A percentile compares a stretch with the other conserved stretches of the same genome.
phyloP scores from a whole-genome alignment of 35 echinoderm and acorn worm genomes.

The Lytechinus pictus region DNA sequence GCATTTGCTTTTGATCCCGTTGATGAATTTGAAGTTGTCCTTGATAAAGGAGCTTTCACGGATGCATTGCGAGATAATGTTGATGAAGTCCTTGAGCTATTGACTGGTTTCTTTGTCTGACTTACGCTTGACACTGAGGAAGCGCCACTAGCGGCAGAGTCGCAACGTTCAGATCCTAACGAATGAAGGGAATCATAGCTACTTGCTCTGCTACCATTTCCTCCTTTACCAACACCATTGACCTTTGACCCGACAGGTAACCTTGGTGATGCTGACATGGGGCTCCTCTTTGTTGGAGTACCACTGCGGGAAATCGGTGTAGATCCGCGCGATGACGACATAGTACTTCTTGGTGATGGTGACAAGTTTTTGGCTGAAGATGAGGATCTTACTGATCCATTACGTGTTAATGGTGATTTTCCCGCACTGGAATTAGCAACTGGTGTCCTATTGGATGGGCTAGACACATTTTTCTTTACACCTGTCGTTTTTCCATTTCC shows the following conservation, averaged over 20 bases:
- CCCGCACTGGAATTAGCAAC: background rate
- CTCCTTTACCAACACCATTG: background rate
- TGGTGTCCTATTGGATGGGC: background rate
- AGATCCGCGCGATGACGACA: constrained; percentile 24
- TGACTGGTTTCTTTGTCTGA: constrained; percentile 26
- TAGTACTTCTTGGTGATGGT: constrained; percentile 1
- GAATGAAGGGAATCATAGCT: constrained; percentile 49
- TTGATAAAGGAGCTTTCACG: background rate
- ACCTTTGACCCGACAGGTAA: background rate
- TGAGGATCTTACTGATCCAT: background rate
- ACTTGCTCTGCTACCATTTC: constrained; percentile 15
- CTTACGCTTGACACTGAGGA: constrained; percentile 55
- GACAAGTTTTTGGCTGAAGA: background rate
- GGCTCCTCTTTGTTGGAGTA: background rate
- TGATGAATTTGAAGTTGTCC: background rate
- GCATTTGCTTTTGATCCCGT: background rate
- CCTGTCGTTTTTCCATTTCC: background rate
- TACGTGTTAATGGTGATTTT: background rate
- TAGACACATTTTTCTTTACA: background rate
- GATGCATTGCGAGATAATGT: background rate
- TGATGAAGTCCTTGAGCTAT: background rate
- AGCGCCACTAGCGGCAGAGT: constrained; percentile 56
- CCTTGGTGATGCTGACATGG: background rate
- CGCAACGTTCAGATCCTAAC: constrained; percentile 30
- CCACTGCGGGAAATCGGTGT: background rate